Evolutionary conservation across 2,888 invertebrate genomes (phyloP), one percentile per base, ranked within the genome.

Genomic region (Ophion costatus): DNA sequence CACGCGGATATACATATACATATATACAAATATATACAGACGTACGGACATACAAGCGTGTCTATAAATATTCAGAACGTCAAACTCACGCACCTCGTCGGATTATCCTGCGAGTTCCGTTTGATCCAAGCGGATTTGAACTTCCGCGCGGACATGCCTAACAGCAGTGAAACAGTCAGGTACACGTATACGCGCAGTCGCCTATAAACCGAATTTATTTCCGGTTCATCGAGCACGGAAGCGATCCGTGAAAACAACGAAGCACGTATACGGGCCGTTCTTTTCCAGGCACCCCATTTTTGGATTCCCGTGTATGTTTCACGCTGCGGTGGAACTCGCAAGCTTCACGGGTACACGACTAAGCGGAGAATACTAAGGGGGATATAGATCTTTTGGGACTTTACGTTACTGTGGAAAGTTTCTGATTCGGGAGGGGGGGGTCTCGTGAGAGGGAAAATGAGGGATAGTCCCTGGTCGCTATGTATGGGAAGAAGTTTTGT

Each of bases 51-150:
- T 17, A 17, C 14, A 17, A 51, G 51, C 5, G 5, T 51, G 51
- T 17, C 51, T 51, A 77, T 59, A 77, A 67, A 77, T 67, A 69
- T 69, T 66, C 67, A 38, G 14, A 63, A 20, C 56, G 57, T 76
- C 67, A 38, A 45, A 77, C 29, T 77, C 64, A 57, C 24, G 59
- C 45, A 69, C 59, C 59, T 59, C 67, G 61, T 59, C 24, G 67
- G 57, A 77, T 77, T 69, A 77, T 42, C 38, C 67, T 59, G 22
- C 29, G 67, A 59, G 42, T 77, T 77, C 69, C 69, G 77, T 77
- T 77, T 77, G 67, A 77, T 77, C 66, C 75, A 24, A 29, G 22
- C n/a, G 76, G 76, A 29, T 69, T 77, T 45, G 42, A 59, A 42
- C 59, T 59, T 42, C 33, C 33, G 42, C 59, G 20, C 45, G 22